Evolutionary conservation across 64 coral and sea anemone genomes (phyloP).

Genomic region (Dendrophyllia cribrosa): DNA sequence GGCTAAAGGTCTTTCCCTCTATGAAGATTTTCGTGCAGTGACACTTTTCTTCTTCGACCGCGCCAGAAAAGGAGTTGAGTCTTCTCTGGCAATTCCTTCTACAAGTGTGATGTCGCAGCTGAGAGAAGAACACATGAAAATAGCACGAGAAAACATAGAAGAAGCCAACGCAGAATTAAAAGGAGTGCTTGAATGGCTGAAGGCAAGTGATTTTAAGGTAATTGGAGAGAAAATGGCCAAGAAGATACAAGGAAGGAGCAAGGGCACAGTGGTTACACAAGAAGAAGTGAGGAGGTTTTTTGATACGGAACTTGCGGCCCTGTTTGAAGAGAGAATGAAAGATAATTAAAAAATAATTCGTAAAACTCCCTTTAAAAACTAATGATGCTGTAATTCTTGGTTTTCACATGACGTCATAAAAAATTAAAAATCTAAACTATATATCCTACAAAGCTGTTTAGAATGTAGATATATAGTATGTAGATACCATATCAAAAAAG

Average conservation of each 20-base stretch:
- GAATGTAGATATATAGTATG: too few species aligned
- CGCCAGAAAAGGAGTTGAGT: conserved; percentile 12
- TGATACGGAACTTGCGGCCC: background rate
- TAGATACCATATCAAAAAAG: too few species aligned
- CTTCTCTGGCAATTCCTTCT: conserved; percentile 42
- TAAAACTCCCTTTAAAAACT: background rate
- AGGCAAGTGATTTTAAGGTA: conserved; percentile 16
- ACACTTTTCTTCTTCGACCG: conserved; percentile 15
- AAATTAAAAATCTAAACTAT: too few species aligned
- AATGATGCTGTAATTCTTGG: too few species aligned
- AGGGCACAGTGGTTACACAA: background rate
- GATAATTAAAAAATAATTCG: background rate
- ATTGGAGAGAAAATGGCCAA: conserved; percentile 8
- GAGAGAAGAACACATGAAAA: conserved; percentile 26
- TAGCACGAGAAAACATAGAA: conserved; percentile 21
- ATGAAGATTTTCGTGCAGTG: conserved; percentile 50
- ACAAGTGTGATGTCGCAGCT: conserved; percentile 35
- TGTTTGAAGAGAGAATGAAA: conserved; percentile 3
- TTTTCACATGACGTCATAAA: too few species aligned
- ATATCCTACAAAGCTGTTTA: too few species aligned
- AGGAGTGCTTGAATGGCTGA: conserved; percentile 26
- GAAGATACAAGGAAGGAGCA: background rate
- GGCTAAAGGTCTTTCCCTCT: background rate
- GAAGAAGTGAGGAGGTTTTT: background rate
- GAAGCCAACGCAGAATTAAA: background rate